phyloP scores from a whole-genome alignment of 2,888 invertebrate genomes.

The Xestoiulus laeticollis region DNA sequence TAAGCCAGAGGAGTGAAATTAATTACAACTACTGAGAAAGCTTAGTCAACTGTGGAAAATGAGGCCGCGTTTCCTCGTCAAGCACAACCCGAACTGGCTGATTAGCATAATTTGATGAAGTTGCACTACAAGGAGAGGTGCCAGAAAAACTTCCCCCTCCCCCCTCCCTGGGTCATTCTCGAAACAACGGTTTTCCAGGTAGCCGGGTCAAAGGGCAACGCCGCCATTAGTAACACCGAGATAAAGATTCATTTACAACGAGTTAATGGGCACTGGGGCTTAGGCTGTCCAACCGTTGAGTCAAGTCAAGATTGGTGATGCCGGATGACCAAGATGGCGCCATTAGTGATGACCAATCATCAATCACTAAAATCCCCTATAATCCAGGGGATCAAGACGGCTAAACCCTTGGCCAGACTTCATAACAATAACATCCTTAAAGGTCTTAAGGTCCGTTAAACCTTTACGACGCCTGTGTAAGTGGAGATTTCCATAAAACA shows the following conservation, averaged over 20 bases:
- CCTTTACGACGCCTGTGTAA: too few species aligned
- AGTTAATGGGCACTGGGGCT: not conserved
- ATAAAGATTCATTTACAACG: not conserved
- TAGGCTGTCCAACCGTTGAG: not conserved
- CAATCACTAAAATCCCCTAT: not conserved
- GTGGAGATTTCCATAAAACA: too few species aligned
- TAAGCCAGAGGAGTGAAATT: not conserved
- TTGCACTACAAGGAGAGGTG: not conserved
- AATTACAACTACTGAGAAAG: not conserved
- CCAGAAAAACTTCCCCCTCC: not conserved
- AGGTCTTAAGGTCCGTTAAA: too few species aligned
- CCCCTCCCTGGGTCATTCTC: constrained; percentile 3
- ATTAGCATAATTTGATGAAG: constrained; percentile 28
- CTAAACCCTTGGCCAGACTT: not conserved
- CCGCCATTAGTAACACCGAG: not conserved
- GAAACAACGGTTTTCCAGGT: not conserved
- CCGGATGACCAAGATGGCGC: constrained; percentile 14
- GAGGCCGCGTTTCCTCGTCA: not conserved
- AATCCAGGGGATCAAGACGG: not conserved
- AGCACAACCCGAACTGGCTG: not conserved
- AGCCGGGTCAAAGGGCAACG: constrained; percentile 11
- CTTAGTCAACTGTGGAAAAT: not conserved
- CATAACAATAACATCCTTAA: too few species aligned
- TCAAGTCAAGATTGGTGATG: not conserved
- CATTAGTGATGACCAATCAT: not conserved